These are phyloP conservation scores for Epinephelus awoara DNA, from an alignment of 2,797 vertebrate genomes.

Conservation along the genomic window DNA sequence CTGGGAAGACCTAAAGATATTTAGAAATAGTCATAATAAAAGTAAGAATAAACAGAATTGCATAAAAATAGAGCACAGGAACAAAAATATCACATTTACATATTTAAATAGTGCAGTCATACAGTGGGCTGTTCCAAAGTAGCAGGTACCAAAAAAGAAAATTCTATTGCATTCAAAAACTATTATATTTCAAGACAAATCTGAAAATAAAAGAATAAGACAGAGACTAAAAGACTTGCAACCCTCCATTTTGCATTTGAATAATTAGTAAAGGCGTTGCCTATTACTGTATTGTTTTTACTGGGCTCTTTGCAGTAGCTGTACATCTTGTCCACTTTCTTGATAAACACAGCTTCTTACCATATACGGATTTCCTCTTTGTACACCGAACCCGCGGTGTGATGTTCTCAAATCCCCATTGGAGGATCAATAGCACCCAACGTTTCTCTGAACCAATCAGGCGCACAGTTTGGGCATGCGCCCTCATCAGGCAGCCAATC, in stretches of 20 bases:
- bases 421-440: slow-evolving; percentile 20
- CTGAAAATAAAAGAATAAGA: background rate
- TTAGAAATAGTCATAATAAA: background rate
- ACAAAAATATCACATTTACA: background rate
- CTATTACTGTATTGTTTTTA: background rate
- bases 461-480: background rate
- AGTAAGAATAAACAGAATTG: background rate
- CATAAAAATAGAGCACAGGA: background rate
- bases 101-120: background rate
- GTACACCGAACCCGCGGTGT: slow-evolving; percentile 60
- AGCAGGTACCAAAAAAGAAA: background rate
- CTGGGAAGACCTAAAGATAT: background rate
- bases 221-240: background rate
- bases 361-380: slow-evolving; percentile 67
- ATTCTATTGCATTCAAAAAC: background rate
- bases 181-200: background rate
- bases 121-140: background rate
- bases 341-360: slow-evolving; percentile 29
- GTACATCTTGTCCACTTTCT: slow-evolving; percentile 56
- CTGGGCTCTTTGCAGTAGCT: background rate
- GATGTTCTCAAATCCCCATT: slow-evolving; percentile 52
- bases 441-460: slow-evolving; percentile 66
- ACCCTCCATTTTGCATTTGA: background rate
- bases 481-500: slow-evolving; percentile 65
- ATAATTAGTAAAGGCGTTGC: background rate